Evolutionary conservation across 2,888 invertebrate species (phyloP), one percentile per base, ranked within the genome.

Genomic region (Calliphora vomitoria): DNA sequence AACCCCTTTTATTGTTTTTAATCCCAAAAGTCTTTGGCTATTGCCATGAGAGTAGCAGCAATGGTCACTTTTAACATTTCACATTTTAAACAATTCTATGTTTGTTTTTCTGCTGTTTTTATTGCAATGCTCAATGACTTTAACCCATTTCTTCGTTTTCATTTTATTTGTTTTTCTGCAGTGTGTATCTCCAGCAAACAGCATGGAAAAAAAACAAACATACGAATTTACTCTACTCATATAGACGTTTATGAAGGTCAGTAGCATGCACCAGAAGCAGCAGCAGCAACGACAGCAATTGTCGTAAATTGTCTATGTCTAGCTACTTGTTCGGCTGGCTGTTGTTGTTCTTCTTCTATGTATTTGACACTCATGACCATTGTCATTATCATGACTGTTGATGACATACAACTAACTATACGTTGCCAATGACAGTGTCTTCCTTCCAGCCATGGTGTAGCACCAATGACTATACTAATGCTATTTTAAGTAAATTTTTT

Each of bases 351-450:
- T 53, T 60, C 18, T 18, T 71, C 31, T 66, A 81, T 84, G 50
- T 72, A 75, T 85, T 87, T 86, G 83, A 84, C 85, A 86, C 88
- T 89, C 88, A 88, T 87, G 85, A 86, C 89, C 89, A 89, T 87
- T 89, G 89, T 89, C 89, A 89, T 89, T 89, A 89, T 87, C 89
- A 89, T 82, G 84, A 82, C 78, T 82, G 58, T 31, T 75, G 85
- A 78, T 81, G 85, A 71, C 83, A 76, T 83, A 82, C 74, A 79
- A 85, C 69, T 10, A 79, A 85, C 69, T 10, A 10, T 47, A 31
- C 69, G 18, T 50, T 60, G 18, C 41, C 82, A 76, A 76, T 68
- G 79, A 85, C 68, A 81, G 71, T 71, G 58, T 62, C 68, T 71
- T 74, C 62, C 71, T 53, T 38, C 47, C 47, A 74, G 79, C 47